Conservation (phyloP, 2,888 invertebrate genomes). For the Andrena minutula region DNA sequence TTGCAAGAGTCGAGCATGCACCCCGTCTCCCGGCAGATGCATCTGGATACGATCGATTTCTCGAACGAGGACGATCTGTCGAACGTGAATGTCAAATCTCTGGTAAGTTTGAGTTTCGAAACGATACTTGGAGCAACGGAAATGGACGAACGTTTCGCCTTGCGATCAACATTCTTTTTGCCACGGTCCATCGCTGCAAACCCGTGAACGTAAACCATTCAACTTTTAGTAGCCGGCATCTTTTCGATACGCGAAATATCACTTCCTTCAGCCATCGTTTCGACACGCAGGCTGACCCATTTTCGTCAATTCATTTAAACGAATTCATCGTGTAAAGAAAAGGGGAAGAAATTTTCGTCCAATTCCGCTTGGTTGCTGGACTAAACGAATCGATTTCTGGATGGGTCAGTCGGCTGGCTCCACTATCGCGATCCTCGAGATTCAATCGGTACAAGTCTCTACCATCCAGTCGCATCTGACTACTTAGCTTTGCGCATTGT, state of each 20-base stretch:
- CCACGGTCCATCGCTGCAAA: too few species aligned
- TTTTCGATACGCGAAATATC: too few species aligned
- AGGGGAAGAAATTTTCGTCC: neutral
- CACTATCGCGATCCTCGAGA: conserved; percentile 11
- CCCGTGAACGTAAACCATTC: too few species aligned
- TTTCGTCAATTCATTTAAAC: neutral
- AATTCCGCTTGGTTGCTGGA: neutral
- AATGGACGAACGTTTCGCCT: neutral
- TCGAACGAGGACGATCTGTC: conserved; percentile 86
- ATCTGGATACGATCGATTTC: conserved; percentile 81
- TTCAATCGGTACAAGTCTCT: conserved; percentile 10
- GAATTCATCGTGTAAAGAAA: neutral
- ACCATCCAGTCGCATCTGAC: conserved; percentile 52
- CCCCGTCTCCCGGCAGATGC: conserved; percentile 77
- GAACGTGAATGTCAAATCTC: conserved; percentile 88
- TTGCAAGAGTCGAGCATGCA: conserved; percentile 81
- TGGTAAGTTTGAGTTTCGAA: conserved; percentile 86
- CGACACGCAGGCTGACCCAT: neutral
- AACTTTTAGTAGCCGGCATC: too few species aligned
- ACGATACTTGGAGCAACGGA: neutral
- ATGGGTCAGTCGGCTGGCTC: too few species aligned
- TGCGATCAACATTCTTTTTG: too few species aligned
- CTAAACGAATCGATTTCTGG: neutral
- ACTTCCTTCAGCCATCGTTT: neutral
- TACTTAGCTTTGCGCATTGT: conserved; percentile 52